Evolutionary conservation across 2,888 invertebrate species (phyloP).

Genomic region (Rotaria sp.): DNA sequence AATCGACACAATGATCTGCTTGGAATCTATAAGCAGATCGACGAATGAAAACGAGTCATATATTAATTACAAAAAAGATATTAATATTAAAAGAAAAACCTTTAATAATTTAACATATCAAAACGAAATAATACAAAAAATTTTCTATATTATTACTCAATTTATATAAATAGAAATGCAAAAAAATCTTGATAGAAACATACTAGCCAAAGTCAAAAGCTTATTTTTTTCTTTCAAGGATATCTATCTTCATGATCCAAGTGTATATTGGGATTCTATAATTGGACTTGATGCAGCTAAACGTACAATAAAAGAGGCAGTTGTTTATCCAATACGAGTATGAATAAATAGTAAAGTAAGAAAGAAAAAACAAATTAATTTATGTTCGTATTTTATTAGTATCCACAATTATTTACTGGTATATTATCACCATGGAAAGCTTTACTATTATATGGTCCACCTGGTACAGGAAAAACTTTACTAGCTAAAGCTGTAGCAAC

Average conservation of each 20-base stretch:
- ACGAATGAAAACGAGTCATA: background rate
- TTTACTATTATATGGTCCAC: slow-evolving; percentile 68
- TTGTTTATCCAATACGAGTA: slow-evolving; percentile 65
- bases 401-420: slow-evolving; percentile 58
- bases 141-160: too few species aligned
- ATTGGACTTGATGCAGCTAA: slow-evolving; percentile 70
- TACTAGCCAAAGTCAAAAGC: too few species aligned
- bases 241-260: slow-evolving; percentile 63
- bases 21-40: background rate
- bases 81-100: background rate
- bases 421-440: slow-evolving; percentile 73
- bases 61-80: background rate
- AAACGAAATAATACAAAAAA: too few species aligned
- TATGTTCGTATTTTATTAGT: slow-evolving; percentile 46
- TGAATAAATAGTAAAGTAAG: background rate
- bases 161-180: too few species aligned
- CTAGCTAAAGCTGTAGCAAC: slow-evolving; percentile 79
- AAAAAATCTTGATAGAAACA: too few species aligned
- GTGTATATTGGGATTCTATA: slow-evolving; percentile 73
- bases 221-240: slow-evolving; percentile 60
- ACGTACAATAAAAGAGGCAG: slow-evolving; percentile 73
- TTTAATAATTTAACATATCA: too few species aligned
- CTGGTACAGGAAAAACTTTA: slow-evolving; percentile 73
- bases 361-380: background rate
- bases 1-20: background rate